Evolutionary conservation across 2,113 vertebrate genomes (phyloP), one percentile per base, ranked within the genome.

Genomic region (Notarius quadriscutis): DNA sequence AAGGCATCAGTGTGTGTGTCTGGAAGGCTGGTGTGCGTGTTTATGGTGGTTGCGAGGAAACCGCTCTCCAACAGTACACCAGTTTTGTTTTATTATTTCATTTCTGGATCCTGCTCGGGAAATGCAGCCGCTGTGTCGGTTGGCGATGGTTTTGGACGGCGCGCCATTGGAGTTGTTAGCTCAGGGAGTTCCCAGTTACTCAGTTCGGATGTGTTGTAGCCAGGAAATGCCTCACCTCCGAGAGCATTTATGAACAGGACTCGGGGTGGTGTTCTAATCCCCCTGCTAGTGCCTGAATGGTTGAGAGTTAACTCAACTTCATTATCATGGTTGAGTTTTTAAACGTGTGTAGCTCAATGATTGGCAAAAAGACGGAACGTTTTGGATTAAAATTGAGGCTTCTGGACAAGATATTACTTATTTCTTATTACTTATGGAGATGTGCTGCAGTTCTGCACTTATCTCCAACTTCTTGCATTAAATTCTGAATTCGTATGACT

Each of bases 1-100:
- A 17, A 82, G 65, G n/a, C 77, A 58, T 81, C 48, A 17, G 92
- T 88, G 90, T 91, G 91, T 91, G 93, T 91, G 93, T 89, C 89
- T 86, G 86, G 93, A 75, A 88, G 86, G 27, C 53, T 80, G 57
- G 58, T 65, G 55, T 81, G 81, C 34, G 1, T 67, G 81, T 83
- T 87, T 90, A 91, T 85, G 80, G 62, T 17, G 81, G 81, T 83
- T 83, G 81, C 81, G 81, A 67, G 83, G 87, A 84, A 77, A 83
- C 55, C 7, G 53, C 58, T 62, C 25, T 80, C 74, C 82, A 86
- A 86, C 74, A 48, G 62, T 27, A 67, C 81, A 67, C 62, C 27
- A 55, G 58, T 62, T 83, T 83, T 84, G 8, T 82, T 74, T 72
- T 48, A 86, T 86, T 50, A 71, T 48, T 83, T 81, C 65, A 30